Percentiles rank a stretch among this genome's conserved stretches.
Evolutionary conservation across 2,797 vertebrate genomes (phyloP).

Genomic region (Peromyscus aztecus): DNA sequence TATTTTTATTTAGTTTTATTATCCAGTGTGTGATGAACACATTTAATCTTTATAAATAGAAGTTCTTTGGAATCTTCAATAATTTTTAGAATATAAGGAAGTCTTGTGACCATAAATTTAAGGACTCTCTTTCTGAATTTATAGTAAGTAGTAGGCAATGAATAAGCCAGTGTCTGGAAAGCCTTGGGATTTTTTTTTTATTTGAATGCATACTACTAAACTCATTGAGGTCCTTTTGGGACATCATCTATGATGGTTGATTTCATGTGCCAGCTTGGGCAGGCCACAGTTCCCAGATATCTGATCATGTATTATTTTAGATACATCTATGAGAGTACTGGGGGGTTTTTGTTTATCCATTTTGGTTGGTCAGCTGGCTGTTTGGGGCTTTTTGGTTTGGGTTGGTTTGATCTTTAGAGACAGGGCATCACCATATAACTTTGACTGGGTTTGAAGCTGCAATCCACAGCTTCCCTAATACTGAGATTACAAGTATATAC

Average conservation of each 20-base stretch:
- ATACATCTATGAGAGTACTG: background rate
- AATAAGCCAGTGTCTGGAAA: background rate
- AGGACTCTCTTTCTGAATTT: background rate
- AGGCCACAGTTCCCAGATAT: background rate
- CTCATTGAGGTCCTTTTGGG: background rate
- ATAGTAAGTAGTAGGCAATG: background rate
- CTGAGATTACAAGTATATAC: background rate
- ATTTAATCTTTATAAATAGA: background rate
- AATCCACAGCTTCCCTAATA: background rate
- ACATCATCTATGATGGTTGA: background rate
- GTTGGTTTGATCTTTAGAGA: background rate
- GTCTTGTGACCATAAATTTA: background rate
- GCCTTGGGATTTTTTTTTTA: background rate
- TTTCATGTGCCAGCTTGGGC: background rate
- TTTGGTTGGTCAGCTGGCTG: background rate
- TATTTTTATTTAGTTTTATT: slow-evolving; percentile 4
- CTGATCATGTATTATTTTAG: background rate
- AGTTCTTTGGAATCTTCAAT: background rate
- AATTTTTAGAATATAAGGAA: slow-evolving; percentile 4
- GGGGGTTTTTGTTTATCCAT: background rate
- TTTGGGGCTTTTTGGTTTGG: background rate
- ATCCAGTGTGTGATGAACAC: background rate
- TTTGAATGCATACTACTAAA: background rate
- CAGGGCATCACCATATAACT: no score
- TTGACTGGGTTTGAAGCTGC: background rate